Conservation (phyloP, 2,888 invertebrate genomes). For the Lasioglossum malachurum region DNA sequence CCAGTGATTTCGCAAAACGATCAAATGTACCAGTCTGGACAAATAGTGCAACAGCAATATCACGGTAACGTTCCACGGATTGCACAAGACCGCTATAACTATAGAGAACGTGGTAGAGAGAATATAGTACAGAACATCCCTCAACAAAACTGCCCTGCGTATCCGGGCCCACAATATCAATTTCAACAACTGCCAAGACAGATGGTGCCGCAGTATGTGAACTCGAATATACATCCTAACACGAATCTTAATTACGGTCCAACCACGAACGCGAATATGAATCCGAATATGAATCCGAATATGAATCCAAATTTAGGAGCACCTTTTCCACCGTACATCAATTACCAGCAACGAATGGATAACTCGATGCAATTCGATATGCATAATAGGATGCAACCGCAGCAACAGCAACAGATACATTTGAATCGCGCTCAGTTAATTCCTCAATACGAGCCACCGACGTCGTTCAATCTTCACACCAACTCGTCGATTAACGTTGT, state of each 20-base stretch:
- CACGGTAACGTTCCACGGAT: constrained; percentile 68
- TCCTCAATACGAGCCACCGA: constrained; percentile 65
- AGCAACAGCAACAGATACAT: constrained; percentile 70
- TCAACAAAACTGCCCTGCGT: constrained; percentile 76
- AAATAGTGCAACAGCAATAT: constrained; percentile 67
- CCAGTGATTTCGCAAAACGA: constrained; percentile 69
- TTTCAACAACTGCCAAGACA: constrained; percentile 76
- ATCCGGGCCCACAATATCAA: constrained; percentile 74
- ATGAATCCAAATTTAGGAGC: constrained; percentile 68
- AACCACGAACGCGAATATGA: constrained; percentile 46
- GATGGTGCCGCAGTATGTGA: constrained; percentile 77
- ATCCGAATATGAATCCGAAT: constrained; percentile 59
- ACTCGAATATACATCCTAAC: constrained; percentile 75
- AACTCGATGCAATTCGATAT: constrained; percentile 73
- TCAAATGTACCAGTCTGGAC: constrained; percentile 71
- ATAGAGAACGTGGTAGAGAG: constrained; percentile 70
- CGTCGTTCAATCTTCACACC: constrained; percentile 55
- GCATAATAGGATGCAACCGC: constrained; percentile 68
- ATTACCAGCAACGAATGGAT: constrained; percentile 70
- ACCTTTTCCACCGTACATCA: constrained; percentile 64
- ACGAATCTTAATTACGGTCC: constrained; percentile 55
- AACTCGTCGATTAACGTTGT: constrained; percentile 61
- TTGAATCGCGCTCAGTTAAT: constrained; percentile 66
- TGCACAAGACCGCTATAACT: constrained; percentile 69
- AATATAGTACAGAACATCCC: constrained; percentile 68